phyloP scores from a whole-genome alignment of 2,797 vertebrate species.

The Pogoniulus pusillus region DNA sequence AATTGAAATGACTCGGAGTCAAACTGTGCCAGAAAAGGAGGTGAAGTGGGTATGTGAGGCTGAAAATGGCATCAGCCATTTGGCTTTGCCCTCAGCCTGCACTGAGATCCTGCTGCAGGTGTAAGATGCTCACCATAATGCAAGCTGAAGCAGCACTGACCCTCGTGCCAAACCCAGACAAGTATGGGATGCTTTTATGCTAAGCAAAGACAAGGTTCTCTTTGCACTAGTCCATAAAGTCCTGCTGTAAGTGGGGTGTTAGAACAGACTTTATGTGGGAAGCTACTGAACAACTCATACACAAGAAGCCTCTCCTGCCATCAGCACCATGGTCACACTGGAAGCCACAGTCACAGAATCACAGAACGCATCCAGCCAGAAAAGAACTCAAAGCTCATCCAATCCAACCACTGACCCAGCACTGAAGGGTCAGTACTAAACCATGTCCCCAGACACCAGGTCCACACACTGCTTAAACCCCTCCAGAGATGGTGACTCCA shows the following conservation, averaged over 20 bases:
- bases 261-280: neutral
- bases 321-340: rapidly evolving
- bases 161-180: rapidly evolving
- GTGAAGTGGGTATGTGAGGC: neutral
- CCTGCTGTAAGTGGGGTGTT: neutral
- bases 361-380: too few relatives aligned
- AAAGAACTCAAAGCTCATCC: too few relatives aligned
- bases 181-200: neutral
- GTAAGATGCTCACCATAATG: rapidly evolving
- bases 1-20: neutral
- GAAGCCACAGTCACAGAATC: neutral
- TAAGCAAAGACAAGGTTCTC: neutral
- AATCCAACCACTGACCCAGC: too few relatives aligned
- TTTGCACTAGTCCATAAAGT: neutral
- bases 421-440: too few relatives aligned
- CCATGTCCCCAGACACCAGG: too few relatives aligned
- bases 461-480: too few relatives aligned
- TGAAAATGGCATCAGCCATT: neutral
- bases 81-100: neutral
- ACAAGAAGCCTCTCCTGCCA: neutral
- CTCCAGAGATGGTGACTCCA: too few relatives aligned
- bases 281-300: neutral
- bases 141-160: neutral
- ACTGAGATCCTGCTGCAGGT: neutral
- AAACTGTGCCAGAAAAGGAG: neutral